Base-by-base conservation (phyloP, 1,140 invertebrate genomes). In the Cydia amplana region DNA sequence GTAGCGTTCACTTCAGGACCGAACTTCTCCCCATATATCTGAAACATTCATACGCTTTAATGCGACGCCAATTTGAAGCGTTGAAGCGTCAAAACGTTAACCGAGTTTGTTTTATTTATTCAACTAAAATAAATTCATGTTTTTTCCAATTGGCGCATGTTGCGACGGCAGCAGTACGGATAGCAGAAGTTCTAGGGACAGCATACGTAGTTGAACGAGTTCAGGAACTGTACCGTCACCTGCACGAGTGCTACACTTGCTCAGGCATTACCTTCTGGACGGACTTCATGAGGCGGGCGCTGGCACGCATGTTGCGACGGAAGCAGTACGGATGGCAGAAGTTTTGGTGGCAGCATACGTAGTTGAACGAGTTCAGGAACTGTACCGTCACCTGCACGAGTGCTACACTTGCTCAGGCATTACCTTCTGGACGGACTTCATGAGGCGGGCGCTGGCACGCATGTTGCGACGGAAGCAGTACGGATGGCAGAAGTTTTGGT, bases 261-360 rank as follows among this genome's bases (percentile, higher is more conserved):
- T n/a, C n/a, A n/a, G 32, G 9, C 40, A 12, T 43, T 83, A 96
- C 95, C 94, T 98, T 98, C 74, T 96, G 93, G 0, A 99, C 95
- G 0, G 98, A 97, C 87, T 98, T 98, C 16, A 98, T 96, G 0
- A 99, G 94, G 74, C 98, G 94, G 5, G 95, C 95, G 79, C 97
- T 97, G 55, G 97, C 97, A 76, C 98, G 92, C 95, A 99, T 98
- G 84, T 99, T 97, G 6, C 98, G 94, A 75, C 98, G 95, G 86
- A 98, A 98, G 87, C 99, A 99, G 85, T 97, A 97, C 0, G 97
- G 97, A 91, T 99, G 97, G 86, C 99, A 99, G 88, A 96, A 98
- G 78, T 96, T 95, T 88, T 99, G 97, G 93, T 99, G 99, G 4
- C 95, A 96, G 89, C 99, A 99, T 80, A 96, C 97, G 87, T 97